Conservation (phyloP, 37 sponge, comb jelly and placozoan species). For the Ianthella basta region DNA sequence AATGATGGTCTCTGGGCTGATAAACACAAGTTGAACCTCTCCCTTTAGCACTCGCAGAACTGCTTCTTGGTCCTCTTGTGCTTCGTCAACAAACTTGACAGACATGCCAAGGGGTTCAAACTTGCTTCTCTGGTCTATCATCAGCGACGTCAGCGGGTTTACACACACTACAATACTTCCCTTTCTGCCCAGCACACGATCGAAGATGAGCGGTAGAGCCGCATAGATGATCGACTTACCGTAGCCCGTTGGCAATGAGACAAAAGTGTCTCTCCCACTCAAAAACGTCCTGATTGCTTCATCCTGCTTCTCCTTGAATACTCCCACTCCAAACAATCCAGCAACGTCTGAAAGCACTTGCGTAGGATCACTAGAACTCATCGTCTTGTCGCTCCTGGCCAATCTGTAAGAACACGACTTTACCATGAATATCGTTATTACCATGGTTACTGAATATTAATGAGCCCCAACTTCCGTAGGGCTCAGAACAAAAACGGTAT, state of each 20-base stretch:
- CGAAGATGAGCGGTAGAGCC: constrained; percentile 23
- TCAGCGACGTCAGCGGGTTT: constrained; percentile 53
- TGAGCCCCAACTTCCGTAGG: too few species aligned
- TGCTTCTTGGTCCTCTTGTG: constrained; percentile 30
- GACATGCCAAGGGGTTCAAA: constrained; percentile 33
- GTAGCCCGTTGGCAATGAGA: constrained; percentile 17
- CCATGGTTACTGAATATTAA: too few species aligned
- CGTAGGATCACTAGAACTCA: too few species aligned
- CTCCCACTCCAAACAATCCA: neutral
- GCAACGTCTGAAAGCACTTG: constrained; percentile 19
- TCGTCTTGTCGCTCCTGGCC: too few species aligned
- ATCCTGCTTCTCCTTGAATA: neutral
- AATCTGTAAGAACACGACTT: too few species aligned
- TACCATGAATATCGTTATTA: too few species aligned
- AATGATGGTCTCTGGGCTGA: constrained; percentile 51
- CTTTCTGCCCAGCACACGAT: neutral
- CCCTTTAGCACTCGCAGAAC: constrained; percentile 16
- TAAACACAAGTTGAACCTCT: constrained; percentile 46
- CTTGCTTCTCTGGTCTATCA: constrained; percentile 50
- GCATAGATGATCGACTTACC: constrained; percentile 17
- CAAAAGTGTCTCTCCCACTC: neutral
- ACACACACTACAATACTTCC: constrained; percentile 47
- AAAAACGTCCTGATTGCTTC: neutral
- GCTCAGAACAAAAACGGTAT: too few species aligned
- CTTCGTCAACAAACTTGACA: constrained; percentile 59